Conservation (phyloP, 2,113 vertebrate genomes). For the Cottus gobio region DNA sequence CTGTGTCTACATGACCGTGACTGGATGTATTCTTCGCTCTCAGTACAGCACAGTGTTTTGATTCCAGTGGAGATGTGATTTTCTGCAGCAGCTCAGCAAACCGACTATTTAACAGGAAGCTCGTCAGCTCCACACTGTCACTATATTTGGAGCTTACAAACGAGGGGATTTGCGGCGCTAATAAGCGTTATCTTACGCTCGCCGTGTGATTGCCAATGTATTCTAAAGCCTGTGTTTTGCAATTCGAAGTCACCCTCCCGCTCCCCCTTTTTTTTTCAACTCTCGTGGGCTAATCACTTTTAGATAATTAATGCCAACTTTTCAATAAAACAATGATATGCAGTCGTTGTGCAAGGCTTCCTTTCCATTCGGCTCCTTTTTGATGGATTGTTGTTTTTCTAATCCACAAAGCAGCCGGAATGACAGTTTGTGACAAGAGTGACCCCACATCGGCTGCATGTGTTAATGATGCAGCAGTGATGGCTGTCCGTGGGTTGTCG, state of each 20-base stretch:
- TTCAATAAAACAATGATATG: background rate
- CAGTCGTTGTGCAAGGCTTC: background rate
- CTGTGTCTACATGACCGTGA: background rate
- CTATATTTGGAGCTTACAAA: background rate
- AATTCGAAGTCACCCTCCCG: background rate
- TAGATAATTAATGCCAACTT: background rate
- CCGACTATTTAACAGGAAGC: background rate
- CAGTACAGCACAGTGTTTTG: background rate
- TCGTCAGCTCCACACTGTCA: background rate
- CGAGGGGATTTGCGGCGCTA: background rate
- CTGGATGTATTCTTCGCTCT: background rate
- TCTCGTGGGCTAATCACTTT: background rate
- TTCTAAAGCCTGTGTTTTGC: background rate
- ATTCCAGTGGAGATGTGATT: background rate
- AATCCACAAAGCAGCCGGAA: background rate
- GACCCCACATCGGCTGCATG: background rate
- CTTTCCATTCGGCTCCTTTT: background rate
- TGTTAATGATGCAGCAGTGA: background rate
- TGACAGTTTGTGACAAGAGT: background rate
- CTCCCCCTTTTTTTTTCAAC: background rate
- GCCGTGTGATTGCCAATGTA: background rate
- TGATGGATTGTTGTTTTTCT: background rate
- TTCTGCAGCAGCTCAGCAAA: background rate
- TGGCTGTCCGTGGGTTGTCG: background rate
- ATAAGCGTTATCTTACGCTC: background rate